Percentiles rank a stretch among this genome's conserved stretches.
phyloP scores from a whole-genome alignment of 1,140 invertebrate genomes.

The Halesus radiatus region DNA sequence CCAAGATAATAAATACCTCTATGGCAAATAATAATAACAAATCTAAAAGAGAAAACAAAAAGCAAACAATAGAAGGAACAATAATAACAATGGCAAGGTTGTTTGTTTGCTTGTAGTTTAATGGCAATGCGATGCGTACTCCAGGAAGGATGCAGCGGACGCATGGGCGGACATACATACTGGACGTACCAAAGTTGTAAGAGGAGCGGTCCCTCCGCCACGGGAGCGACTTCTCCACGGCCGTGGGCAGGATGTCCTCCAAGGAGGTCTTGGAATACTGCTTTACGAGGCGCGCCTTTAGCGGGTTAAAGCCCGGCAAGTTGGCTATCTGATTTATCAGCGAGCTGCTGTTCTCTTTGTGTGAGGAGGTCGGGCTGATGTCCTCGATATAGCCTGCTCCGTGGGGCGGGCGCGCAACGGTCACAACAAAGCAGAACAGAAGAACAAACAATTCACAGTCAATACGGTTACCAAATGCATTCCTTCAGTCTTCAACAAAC shows the following conservation, averaged over 20 bases:
- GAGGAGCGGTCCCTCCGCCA: slow-evolving; percentile 80
- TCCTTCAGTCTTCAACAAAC: not conserved
- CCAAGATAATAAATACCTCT: too few relatives aligned
- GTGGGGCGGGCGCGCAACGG: slow-evolving; percentile 22
- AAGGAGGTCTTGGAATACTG: slow-evolving; percentile 72
- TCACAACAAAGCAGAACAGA: slow-evolving; percentile 52
- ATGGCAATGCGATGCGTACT: slow-evolving; percentile 24
- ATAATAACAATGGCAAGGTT: slow-evolving; percentile 29
- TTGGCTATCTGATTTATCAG: slow-evolving; percentile 77
- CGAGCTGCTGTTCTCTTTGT: slow-evolving; percentile 75
- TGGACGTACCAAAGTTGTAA: slow-evolving; percentile 72
- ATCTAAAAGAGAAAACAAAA: slow-evolving; percentile 15
- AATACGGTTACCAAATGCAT: slow-evolving; percentile 42
- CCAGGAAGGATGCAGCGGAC: slow-evolving; percentile 45
- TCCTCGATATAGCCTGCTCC: slow-evolving; percentile 59
- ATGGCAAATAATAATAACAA: not conserved
- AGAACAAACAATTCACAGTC: not conserved
- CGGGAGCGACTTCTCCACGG: slow-evolving; percentile 80
- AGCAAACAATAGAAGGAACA: slow-evolving; percentile 31
- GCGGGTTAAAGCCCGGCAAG: slow-evolving; percentile 75
- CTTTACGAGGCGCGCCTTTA: slow-evolving; percentile 76
- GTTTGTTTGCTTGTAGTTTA: not conserved
- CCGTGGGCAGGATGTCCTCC: slow-evolving; percentile 75
- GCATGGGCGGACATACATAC: not conserved
- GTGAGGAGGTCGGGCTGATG: slow-evolving; percentile 70